These are phyloP conservation scores for Lepetodrilus schrolli DNA, from an alignment of 2,888 invertebrate genomes.

Conservation along the genomic window DNA sequence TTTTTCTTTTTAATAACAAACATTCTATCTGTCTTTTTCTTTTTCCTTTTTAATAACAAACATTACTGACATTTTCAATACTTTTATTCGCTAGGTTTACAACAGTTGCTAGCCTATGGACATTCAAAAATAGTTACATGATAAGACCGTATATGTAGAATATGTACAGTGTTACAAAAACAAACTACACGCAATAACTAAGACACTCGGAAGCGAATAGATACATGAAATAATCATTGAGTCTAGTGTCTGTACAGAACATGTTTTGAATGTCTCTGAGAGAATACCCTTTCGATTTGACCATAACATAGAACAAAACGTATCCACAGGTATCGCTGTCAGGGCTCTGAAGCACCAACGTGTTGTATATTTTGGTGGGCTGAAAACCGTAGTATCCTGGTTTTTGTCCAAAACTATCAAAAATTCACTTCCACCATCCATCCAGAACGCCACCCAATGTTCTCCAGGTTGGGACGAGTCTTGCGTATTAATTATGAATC, in stretches of 20 bases:
- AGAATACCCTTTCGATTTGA: neutral
- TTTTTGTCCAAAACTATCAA: constrained; percentile 25
- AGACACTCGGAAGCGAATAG: neutral
- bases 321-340: constrained; percentile 18
- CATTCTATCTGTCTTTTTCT: too few species aligned
- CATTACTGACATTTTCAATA: too few species aligned
- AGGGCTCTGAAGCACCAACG: neutral
- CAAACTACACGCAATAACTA: constrained; percentile 1
- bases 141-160: too few species aligned
- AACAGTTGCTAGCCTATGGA: too few species aligned
- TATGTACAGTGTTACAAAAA: too few species aligned
- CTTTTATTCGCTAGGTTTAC: too few species aligned
- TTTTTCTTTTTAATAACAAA: too few species aligned
- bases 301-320: neutral
- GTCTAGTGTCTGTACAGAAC: neutral
- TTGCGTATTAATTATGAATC: constrained; percentile 9
- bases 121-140: too few species aligned
- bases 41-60: too few species aligned
- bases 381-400: neutral
- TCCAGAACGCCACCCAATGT: constrained; percentile 12
- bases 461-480: neutral
- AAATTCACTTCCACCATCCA: neutral
- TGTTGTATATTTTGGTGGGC: neutral
- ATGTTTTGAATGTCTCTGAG: neutral
- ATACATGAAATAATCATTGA: neutral